Base-by-base conservation (phyloP, 2,113 vertebrate genomes). In the Stegastes partitus region DNA sequence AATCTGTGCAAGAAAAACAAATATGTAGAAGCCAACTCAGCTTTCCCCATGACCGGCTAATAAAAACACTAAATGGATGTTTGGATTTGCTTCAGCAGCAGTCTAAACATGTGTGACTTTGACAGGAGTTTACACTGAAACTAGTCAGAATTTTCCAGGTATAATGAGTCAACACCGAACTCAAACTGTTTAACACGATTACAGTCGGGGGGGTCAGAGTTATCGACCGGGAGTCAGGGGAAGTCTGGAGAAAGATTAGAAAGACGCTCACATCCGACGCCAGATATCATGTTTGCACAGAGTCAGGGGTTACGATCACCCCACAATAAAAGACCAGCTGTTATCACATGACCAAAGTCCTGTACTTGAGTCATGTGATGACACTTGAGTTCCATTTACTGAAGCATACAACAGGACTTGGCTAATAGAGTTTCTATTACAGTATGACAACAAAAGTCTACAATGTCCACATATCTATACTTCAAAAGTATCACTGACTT, bases 61-160 rank as follows among this genome's bases (percentile, higher is more conserved):
- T 53, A 18, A n/a, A 53, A 63, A 76, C 19, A 54, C 11, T 64
- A 67, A 55, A 19, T 62, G 39, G 31, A 62, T 57, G 45, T 68
- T 81, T 63, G 37, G 53, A 77, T 83, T 74, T 68, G 34, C 31
- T 76, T 81, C 26, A 75, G 34, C 31, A 39, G 31, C 54, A 71
- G 34, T 74, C 28, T 50, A 69, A 81, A 74, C 44, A 71, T 14
- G 26, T 62, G 11, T 26, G 12, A 11, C 16, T 70, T 56, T 69
- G 18, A 68, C 12, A 28, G 55, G 50, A 74, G 74, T 65, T 9
- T 21, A 42, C 2, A 42, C 39, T 42, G 39, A 42, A 42, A 42
- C 39, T 42, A 42, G 11, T 42, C 14, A 14, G 39, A 42, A 42
- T 14, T 42, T 42, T 42, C 39, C 49, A 84, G 42, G 65, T 12